Percentiles rank a stretch among this genome's conserved stretches.
Conservation (phyloP, 1,140 invertebrate genomes). For the Hylaeus volcanicus region DNA sequence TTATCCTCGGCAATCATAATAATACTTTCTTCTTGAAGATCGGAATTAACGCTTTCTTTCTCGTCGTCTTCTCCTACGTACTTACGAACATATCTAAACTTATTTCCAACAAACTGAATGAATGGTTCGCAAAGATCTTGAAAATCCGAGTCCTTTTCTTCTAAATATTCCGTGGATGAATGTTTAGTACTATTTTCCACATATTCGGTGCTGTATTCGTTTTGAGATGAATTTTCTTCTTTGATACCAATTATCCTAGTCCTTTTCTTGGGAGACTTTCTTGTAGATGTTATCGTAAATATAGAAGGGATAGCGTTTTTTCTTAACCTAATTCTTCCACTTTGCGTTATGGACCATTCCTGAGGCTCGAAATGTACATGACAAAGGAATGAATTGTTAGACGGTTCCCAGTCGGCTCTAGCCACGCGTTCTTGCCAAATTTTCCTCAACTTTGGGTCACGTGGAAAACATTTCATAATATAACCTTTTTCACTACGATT, state of each 20-base stretch:
- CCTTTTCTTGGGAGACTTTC: constrained; percentile 74
- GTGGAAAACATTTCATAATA: constrained; percentile 79
- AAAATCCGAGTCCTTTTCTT: constrained; percentile 52
- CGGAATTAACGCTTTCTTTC: constrained; percentile 32
- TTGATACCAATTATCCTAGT: constrained; percentile 48
- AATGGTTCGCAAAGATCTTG: constrained; percentile 28
- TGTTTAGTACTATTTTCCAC: constrained; percentile 58
- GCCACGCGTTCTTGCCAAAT: constrained; percentile 76
- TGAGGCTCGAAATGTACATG: constrained; percentile 73
- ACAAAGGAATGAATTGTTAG: constrained; percentile 77
- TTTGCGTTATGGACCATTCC: constrained; percentile 72
- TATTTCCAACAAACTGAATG: not conserved
- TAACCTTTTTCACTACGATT: constrained; percentile 78
- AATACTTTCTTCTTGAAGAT: constrained; percentile 45
- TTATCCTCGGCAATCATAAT: constrained; percentile 64
- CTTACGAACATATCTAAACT: constrained; percentile 7
- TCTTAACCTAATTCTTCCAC: constrained; percentile 72
- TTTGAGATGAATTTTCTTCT: constrained; percentile 43
- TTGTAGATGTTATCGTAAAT: constrained; percentile 72
- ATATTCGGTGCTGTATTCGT: constrained; percentile 65
- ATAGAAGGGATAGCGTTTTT: constrained; percentile 75
- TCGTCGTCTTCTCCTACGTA: not conserved
- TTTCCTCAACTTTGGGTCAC: constrained; percentile 72
- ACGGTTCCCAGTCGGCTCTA: constrained; percentile 76
- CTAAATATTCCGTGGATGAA: constrained; percentile 38